Percentiles rank a stretch among this genome's conserved stretches.
Conservation (phyloP, 2,113 vertebrate genomes). For the Caranx melampygus region DNA sequence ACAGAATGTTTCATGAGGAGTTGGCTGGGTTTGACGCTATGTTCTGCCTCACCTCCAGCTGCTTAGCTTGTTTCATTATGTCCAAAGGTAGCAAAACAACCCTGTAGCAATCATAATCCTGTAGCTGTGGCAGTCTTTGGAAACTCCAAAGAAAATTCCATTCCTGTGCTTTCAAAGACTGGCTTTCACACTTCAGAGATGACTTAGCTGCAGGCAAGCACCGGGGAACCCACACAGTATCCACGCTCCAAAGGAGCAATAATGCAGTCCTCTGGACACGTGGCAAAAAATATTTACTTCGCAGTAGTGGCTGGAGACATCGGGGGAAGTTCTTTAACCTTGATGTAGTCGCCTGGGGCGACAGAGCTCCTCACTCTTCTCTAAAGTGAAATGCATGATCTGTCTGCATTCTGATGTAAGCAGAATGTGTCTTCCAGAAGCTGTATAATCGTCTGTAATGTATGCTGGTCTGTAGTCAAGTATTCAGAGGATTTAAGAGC, state of each 20-base stretch:
- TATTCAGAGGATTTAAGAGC: conserved; percentile 2
- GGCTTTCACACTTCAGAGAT: conserved; percentile 76
- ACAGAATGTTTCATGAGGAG: conserved; percentile 24
- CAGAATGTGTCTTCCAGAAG: not conserved
- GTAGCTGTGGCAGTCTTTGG: conserved; percentile 67
- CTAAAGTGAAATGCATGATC: conserved; percentile 26
- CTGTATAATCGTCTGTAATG: conserved; percentile 10
- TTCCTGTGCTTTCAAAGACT: conserved; percentile 70
- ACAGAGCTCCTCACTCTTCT: conserved; percentile 34
- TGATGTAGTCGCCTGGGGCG: conserved; percentile 56
- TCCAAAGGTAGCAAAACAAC: conserved; percentile 77
- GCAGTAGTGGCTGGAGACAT: conserved; percentile 33
- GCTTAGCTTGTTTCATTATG: conserved; percentile 69
- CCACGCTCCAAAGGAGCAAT: conserved; percentile 60
- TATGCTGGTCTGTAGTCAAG: not conserved
- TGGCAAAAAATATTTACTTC: conserved; percentile 39
- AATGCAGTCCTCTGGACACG: conserved; percentile 56
- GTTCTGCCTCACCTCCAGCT: conserved; percentile 47
- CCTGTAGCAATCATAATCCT: conserved; percentile 76
- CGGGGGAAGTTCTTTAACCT: conserved; percentile 42
- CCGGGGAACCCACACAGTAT: conserved; percentile 56
- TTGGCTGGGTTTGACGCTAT: conserved; percentile 26
- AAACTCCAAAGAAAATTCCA: conserved; percentile 71
- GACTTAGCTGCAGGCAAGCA: conserved; percentile 65
- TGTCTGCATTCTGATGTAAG: conserved; percentile 23